Base-by-base conservation (phyloP, 2,888 invertebrate genomes). In the Ophion slaviceki region DNA sequence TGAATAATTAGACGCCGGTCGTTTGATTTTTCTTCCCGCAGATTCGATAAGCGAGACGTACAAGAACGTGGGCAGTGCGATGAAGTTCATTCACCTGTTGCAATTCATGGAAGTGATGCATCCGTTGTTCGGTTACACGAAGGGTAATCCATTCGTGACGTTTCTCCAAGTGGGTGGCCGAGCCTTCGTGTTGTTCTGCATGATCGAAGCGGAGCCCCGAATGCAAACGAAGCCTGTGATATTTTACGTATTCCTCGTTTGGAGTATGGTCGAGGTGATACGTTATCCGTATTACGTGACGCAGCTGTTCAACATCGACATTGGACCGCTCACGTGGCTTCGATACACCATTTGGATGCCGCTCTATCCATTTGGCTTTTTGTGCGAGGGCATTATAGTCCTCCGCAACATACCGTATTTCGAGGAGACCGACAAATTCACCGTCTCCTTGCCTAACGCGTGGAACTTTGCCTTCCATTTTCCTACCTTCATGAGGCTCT, bases 311-410 rank as follows among this genome's bases (percentile, higher is more conserved):
- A 96, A 97, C 82, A 96, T 96, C 40, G 96, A 98, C 84, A 95
- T 97, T 53, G 95, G 95, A 68, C 90, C 97, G 3, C 93, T 99
- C 10, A 99, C 98, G 0, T 99, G 99, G 99, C 94, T 99, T 2
- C 96, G 99, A 20, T 99, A 99, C 94, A 97, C 98, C 0, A 95
- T 98, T 80, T 99, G 99, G 99, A 98, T 99, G 88, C 96, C 98
- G 0, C 95, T 99, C 0, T 99, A 99, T 94, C 99, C 99, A 0
- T 92, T 98, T 61, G 99, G 99, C 7, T 96, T 98, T 89, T 91
- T 98, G 1, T 97, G 97, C 91, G 99, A 99, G 95, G 97, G 98
- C 0, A 96, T 97, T 4, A 95, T 98, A 17, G 95, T 97, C 64
- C 94, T 98, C 24, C 95, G 98, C 76, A 97, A 98, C 92, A 97